Evolutionary conservation across 2,113 vertebrate genomes (phyloP).

Genomic region (Himantopus leucocephalus): DNA sequence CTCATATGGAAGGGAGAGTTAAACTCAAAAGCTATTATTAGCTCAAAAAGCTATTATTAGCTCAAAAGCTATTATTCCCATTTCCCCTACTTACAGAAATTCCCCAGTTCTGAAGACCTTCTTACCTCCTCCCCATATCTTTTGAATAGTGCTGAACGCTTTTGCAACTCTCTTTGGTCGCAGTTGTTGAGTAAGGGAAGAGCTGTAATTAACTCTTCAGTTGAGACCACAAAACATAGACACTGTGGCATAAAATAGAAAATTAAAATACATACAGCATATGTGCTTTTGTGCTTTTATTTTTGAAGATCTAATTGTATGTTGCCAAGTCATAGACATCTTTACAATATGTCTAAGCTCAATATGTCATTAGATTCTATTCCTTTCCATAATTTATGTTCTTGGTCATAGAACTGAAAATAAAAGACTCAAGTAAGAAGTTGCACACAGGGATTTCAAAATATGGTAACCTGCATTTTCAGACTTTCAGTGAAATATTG

Average conservation of each 20-base stretch:
- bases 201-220: slow-evolving; percentile 13
- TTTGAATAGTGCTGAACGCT: neutral
- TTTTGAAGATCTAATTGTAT: slow-evolving; percentile 41
- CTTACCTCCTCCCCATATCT: neutral
- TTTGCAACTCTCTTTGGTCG: neutral
- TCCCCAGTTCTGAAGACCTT: neutral
- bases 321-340: neutral
- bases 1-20: neutral
- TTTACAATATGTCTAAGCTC: neutral
- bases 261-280: neutral
- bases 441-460: neutral
- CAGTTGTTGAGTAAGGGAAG: neutral
- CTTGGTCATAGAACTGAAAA: neutral
- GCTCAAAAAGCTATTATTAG: no score
- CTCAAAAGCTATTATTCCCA: neutral
- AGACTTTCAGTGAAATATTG: neutral
- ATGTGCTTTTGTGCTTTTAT: slow-evolving; percentile 1
- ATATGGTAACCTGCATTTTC: neutral
- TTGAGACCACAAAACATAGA: neutral
- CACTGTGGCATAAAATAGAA: neutral
- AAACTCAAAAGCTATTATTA: neutral
- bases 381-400: neutral
- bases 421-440: neutral
- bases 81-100: neutral
- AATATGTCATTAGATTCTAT: neutral